Base-by-base conservation (phyloP, 2,113 vertebrate species). In the Dipodomys spectabilis region DNA sequence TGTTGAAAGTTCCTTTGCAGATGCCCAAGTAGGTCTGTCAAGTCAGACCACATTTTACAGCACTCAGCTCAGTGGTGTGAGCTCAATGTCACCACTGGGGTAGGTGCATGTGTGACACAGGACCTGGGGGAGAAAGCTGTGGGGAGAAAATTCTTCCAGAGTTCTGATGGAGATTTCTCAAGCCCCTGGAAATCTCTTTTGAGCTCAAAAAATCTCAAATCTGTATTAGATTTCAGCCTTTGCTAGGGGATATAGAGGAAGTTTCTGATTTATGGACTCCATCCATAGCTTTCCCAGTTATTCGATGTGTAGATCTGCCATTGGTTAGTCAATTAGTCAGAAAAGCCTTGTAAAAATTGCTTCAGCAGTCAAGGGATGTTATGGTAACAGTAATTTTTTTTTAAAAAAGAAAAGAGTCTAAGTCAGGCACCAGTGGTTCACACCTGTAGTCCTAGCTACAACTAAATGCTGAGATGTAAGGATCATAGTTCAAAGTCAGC, bases 201-300 rank as follows among this genome's bases (percentile, higher is more conserved):
- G 82, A 93, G 80, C 77, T 85, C 73, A 86, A 74, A 45, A 45
- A 23, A 86, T 96, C 96, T 92, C 49, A 68, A 81, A 81, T 62
- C 45, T 57, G 6, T 75, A 84, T 96, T 86, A 92, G 78, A 28
- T 95, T 97, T 93, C 91, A 45, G 25, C 7, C 49, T 82, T 92
- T 53, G 80, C 87, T 67, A 16, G 15, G 5, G n/a, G 39, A 74
- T 3, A 8, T 27, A 92, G 81, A 97, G 95, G 93, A 96, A 95
- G 93, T 95, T 94, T 96, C 91, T 87, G 96, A 92, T 95, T 96
- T 90, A 94, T 94, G 74, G 87, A 93, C 93, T 71, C 53, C 81
- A 53, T 90, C 65, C 27, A 87, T 87, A 78, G 88, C 92, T 94
- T 89, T 92, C 91, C 89, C 92, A 94, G 78, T 87, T 96, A 79